Base-by-base conservation (phyloP, 2,113 vertebrate species). In the Neoarius graeffei region DNA sequence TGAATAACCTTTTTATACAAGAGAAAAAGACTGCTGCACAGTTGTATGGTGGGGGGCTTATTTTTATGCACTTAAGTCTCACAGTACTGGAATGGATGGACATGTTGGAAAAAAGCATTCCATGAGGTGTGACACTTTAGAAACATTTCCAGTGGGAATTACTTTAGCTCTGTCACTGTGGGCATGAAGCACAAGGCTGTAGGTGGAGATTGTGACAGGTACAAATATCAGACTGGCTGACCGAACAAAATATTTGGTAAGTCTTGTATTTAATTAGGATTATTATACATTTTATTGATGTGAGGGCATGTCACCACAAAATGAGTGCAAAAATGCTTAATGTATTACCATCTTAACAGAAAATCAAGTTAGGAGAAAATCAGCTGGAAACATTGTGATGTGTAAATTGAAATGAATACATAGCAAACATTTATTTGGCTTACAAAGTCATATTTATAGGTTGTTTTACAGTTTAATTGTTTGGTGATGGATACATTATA, bases 91-190 rank as follows among this genome's bases (percentile, higher is more conserved):
- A 54, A 52, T n/a, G 11, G 11, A 54, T 6, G 54, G 48, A 79
- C 23, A 79, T 11, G 42, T 11, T 48, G 71, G 35, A 48, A 74
- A 74, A 27, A 74, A 42, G 71, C 9, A 7, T 71, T 71, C 35
- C 71, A 74, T 48, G 17, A 74, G 35, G 9, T 74, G 35, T 74
- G 71, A 74, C 71, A 73, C 69, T 73, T 73, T 42, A 48, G 1
- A 74, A 74, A 74, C 71, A 74, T 35, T 74, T 74, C 48, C 17
- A 48, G 30, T 10, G 17, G 19, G 71, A 74, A 74, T 74, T 74
- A 23, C 71, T 74, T 74, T 74, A 13, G 14, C 56, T 57, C 84
- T 89, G 50, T 56, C 17, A 59, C 15, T 35, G 69, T 90, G 91
- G 88, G 91, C 71, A 74, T 42, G 71, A 74, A 73, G 30, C 69